Evolutionary conservation across 2,888 invertebrate species (phyloP), one percentile per base, ranked within the genome.

Genomic region (Parnassius orleans): DNA sequence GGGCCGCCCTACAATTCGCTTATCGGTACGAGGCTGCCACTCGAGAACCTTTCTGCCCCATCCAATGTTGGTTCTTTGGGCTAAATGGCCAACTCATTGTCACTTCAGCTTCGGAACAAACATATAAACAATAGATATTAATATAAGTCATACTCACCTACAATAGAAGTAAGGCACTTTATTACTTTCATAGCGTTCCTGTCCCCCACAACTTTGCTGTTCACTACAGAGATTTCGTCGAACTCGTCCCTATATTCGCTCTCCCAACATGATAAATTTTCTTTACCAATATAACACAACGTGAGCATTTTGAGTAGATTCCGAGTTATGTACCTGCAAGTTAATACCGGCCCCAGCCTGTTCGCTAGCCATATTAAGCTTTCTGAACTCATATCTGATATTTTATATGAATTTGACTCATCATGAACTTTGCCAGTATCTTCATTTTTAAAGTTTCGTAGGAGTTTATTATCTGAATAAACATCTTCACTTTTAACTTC

Each of bases 291-390:
- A 80, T 98, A 99, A 84, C 99, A 99, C 3, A 99, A 86, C 0
- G 98, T 97, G 59, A 99, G 87, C 97, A 99, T 98, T 76, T 98
- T 95, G 11, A 99, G 91, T 68, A 99, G 92, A 90, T 98, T 98
- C 65, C 97, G 93, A 0, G 98, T 96, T 42, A 99, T 92, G 87
- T 97, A 96, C 70, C 97, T 95, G 50, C 98, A 97, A 0, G 98
- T 98, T 33, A 99, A 92, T 54, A 99, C 97, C 0, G 99, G 99
- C 0, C 99, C 99, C 15, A 99, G 88, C 67, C 98, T 94, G 86
- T 98, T 97, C 0, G 98, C 95, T 64, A 99, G 79, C 98, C 99
- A 99, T 65, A 97, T 94, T 1, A 98, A 87, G 75, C 97, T 97
- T 76, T 97, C 97, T 0, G 95, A 94, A 76, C 96, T 96, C 94